Evolutionary conservation across 2,113 vertebrate species (phyloP).

Genomic region (Anolis sagrei): DNA sequence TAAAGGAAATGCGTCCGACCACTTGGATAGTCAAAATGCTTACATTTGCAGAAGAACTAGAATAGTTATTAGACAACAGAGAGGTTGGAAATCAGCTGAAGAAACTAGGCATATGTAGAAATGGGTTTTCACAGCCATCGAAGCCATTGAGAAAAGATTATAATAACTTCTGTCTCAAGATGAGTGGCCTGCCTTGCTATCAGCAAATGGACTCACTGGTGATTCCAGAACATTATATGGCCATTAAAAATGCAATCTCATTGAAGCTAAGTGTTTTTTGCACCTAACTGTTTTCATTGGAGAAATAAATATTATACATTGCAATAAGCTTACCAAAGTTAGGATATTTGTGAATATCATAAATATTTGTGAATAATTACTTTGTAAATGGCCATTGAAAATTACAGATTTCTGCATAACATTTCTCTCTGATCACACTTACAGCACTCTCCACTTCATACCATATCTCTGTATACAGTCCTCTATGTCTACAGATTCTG

Average conservation of each 20-base stretch:
- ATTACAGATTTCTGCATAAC: too few relatives aligned
- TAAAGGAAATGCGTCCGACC: not conserved
- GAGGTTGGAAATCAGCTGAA: not conserved
- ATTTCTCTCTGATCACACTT: not conserved
- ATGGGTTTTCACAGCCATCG: not conserved
- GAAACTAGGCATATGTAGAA: not conserved
- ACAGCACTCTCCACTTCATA: not conserved
- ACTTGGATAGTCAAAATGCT: not conserved
- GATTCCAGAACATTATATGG: not conserved
- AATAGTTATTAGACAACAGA: conserved; percentile 13
- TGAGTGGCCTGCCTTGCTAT: not conserved
- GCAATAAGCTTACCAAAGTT: not conserved
- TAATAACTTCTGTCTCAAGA: not conserved
- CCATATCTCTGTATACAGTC: too few relatives aligned
- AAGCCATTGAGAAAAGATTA: not conserved
- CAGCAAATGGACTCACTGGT: not conserved
- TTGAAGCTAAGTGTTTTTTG: not conserved
- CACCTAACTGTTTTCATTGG: not conserved
- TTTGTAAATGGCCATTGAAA: too few relatives aligned
- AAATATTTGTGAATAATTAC: not conserved
- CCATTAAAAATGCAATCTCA: not conserved
- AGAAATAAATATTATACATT: not conserved
- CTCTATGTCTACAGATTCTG: too few relatives aligned
- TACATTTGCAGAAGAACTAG: not conserved
- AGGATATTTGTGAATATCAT: not conserved